These are phyloP conservation scores for Ormia ochracea DNA, from an alignment of 2,888 invertebrate genomes.

Conservation along the genomic window DNA sequence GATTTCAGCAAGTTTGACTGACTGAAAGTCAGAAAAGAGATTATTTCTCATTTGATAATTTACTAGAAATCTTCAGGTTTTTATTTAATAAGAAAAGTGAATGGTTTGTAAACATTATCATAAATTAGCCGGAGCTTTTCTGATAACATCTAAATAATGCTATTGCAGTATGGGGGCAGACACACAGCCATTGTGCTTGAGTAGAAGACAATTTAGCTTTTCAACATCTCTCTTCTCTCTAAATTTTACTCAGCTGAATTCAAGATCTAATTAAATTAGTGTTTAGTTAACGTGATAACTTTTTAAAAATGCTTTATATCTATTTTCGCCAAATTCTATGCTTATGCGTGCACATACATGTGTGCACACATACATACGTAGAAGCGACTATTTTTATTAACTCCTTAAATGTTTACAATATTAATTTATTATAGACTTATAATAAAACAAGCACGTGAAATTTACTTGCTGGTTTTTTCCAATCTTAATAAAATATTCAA, in stretches of 20 bases:
- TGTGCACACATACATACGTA: no score
- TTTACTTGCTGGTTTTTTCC: conserved; percentile 49
- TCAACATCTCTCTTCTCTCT: no score
- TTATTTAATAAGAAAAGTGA: not conserved
- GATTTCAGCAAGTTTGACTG: not conserved
- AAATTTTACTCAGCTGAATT: no score
- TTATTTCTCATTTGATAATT: not conserved
- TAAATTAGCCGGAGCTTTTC: conserved; percentile 2
- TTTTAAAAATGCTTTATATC: no score
- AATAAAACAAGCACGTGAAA: conserved; percentile 38
- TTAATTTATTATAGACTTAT: not conserved
- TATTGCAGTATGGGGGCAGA: not conserved
- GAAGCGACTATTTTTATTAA: not conserved
- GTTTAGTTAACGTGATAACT: no score
- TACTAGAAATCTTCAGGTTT: not conserved
- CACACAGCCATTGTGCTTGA: no score
- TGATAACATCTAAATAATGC: not conserved
- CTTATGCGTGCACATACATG: no score
- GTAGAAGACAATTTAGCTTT: no score
- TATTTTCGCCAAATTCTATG: no score
- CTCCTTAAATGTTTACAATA: not conserved
- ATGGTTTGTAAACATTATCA: not conserved
- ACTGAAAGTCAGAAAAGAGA: not conserved
- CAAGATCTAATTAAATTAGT: no score
- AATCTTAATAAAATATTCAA: conserved; percentile 39